These are phyloP conservation scores for Umimayanthus chanpuru DNA, from an alignment of 92 coral and sea anemone genomes.

Conservation along the genomic window DNA sequence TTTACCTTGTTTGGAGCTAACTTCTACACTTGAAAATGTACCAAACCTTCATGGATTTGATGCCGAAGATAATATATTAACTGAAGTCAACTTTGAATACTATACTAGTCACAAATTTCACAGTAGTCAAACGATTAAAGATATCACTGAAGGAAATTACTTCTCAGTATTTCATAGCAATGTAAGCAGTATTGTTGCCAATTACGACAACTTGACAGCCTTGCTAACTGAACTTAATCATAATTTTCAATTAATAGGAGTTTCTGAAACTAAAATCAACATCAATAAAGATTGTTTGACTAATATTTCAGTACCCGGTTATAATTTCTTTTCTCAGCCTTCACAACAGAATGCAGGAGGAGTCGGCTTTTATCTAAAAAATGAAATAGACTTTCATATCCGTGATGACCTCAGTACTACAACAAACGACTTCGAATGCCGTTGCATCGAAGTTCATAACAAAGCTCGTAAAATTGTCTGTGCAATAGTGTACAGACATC, in stretches of 20 bases:
- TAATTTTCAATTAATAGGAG: slow-evolving; percentile 47
- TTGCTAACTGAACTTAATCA: slow-evolving; percentile 41
- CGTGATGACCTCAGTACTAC: neutral
- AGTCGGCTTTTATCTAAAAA: no score
- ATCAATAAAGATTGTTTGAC: neutral
- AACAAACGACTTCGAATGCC: neutral
- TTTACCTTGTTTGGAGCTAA: neutral
- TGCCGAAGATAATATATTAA: slow-evolving; percentile 44
- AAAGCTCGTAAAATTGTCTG: neutral
- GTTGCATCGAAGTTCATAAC: no score
- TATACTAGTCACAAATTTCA: slow-evolving; percentile 40
- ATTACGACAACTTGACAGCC: slow-evolving; percentile 36
- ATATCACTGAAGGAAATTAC: slow-evolving; percentile 5
- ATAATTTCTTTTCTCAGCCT: no score
- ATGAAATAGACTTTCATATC: no score
- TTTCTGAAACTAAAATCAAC: slow-evolving; percentile 41
- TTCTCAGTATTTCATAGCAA: slow-evolving; percentile 46
- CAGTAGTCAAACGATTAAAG: slow-evolving; percentile 26
- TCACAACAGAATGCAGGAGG: neutral
- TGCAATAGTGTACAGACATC: neutral
- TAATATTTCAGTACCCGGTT: slow-evolving; percentile 43
- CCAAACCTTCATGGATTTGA: slow-evolving; percentile 26
- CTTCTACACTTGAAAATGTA: neutral
- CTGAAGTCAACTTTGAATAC: slow-evolving; percentile 40
- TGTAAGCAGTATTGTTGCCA: slow-evolving; percentile 53